Conservation (phyloP, 1,140 invertebrate species). For the Drosophila mauritiana region DNA sequence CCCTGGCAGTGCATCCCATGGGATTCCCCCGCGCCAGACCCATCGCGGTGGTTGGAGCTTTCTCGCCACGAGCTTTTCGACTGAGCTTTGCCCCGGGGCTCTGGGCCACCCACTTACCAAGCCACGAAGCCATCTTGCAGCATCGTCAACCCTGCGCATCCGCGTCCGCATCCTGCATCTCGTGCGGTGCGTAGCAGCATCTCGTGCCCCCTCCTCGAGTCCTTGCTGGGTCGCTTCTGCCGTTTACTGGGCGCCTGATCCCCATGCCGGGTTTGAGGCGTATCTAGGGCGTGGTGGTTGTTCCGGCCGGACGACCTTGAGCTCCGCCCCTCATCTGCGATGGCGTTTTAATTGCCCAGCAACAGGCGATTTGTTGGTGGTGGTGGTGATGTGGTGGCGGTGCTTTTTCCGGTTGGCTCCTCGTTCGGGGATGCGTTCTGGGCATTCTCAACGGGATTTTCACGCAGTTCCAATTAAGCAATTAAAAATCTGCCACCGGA, state of each 20-base stretch:
- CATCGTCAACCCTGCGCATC: conserved; percentile 29
- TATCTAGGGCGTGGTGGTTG: conserved; percentile 81
- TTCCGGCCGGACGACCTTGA: conserved; percentile 37
- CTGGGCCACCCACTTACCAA: not conserved
- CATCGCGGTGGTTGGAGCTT: not conserved
- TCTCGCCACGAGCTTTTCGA: conserved; percentile 8
- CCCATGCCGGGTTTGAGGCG: conserved; percentile 74
- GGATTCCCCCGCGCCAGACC: not conserved
- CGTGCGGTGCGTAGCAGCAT: conserved; percentile 15
- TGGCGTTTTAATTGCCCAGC: conserved; percentile 54
- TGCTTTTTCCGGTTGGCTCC: not conserved
- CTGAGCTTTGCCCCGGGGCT: conserved; percentile 9
- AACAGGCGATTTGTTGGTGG: conserved; percentile 27
- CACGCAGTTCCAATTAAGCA: conserved; percentile 82
- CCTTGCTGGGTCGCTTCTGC: conserved; percentile 15
- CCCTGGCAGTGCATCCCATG: not conserved
- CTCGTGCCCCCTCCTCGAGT: conserved; percentile 9
- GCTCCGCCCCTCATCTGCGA: too few species aligned
- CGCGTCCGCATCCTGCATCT: conserved; percentile 38
- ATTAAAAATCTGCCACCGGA: conserved; percentile 73
- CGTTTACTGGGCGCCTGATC: conserved; percentile 64
- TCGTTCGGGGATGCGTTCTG: conserved; percentile 6
- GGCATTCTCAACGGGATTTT: conserved; percentile 39
- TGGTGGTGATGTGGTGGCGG: too few species aligned
- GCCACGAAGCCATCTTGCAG: conserved; percentile 2